A percentile compares a stretch with the other conserved stretches of the same genome.
Conservation (phyloP, 2,888 invertebrate genomes). For the Pandemis heparana region DNA sequence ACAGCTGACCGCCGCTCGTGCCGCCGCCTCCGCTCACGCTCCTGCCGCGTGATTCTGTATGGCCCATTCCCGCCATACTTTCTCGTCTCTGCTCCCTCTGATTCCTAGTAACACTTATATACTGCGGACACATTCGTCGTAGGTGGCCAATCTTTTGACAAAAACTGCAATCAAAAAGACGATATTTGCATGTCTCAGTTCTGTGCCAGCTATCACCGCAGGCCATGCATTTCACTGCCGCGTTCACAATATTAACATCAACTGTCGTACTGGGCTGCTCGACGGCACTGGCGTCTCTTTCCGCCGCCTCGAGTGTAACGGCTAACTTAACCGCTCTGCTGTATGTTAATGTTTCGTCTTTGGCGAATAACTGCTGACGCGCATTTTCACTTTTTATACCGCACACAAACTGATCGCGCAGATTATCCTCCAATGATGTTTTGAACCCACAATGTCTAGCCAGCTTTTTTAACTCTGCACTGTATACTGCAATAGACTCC, state of each 20-base stretch:
- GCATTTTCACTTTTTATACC: constrained; percentile 19
- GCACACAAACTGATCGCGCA: too few species aligned
- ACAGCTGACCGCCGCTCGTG: too few species aligned
- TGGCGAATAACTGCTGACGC: constrained; percentile 20
- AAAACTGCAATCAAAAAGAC: too few species aligned
- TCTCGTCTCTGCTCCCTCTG: too few species aligned
- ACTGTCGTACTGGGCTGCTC: neutral
- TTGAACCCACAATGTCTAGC: neutral
- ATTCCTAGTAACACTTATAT: too few species aligned
- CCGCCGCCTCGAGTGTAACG: constrained; percentile 13
- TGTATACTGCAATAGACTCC: constrained; percentile 7
- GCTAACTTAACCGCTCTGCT: constrained; percentile 2
- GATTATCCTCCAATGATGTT: neutral
- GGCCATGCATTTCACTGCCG: constrained; percentile 20
- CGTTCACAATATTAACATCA: neutral
- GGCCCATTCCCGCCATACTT: too few species aligned
- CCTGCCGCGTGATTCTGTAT: too few species aligned
- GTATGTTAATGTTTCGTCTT: constrained; percentile 3
- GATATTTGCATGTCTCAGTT: constrained; percentile 23
- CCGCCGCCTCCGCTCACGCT: too few species aligned
- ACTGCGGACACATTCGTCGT: too few species aligned
- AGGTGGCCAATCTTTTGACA: too few species aligned
- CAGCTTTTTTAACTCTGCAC: constrained; percentile 15
- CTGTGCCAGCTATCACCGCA: constrained; percentile 31
- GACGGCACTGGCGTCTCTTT: constrained; percentile 22